A percentile compares a stretch with the other conserved stretches of the same genome.
Conservation (phyloP, 2,888 invertebrate genomes). For the Calameuta idolon region DNA sequence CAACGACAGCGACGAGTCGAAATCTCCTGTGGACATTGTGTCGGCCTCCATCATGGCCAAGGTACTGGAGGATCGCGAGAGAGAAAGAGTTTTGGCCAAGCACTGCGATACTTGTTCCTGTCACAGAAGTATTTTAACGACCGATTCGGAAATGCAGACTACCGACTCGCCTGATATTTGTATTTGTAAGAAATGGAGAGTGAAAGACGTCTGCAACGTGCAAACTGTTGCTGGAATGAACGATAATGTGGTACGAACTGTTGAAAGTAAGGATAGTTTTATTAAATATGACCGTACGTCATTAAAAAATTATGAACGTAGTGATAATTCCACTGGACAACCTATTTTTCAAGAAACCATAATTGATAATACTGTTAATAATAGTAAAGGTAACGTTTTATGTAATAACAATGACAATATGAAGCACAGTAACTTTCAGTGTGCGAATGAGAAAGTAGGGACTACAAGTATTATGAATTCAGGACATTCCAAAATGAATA, state of each 20-base stretch:
- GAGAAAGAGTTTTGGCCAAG: constrained; percentile 80
- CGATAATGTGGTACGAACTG: not conserved
- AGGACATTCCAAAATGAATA: constrained; percentile 24
- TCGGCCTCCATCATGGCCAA: constrained; percentile 93
- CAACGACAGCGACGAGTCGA: constrained; percentile 69
- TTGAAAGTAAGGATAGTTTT: constrained; percentile 6
- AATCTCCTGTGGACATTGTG: constrained; percentile 78
- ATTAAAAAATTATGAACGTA: constrained; percentile 20
- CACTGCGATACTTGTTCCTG: constrained; percentile 89
- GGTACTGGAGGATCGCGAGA: constrained; percentile 88
- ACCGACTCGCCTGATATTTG: not conserved
- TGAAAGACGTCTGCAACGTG: constrained; percentile 28
- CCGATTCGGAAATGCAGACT: constrained; percentile 61
- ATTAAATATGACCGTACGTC: not conserved
- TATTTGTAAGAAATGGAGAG: constrained; percentile 34
- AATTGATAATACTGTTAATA: constrained; percentile 32
- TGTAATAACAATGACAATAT: constrained; percentile 26
- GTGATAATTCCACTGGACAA: constrained; percentile 34
- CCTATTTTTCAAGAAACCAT: constrained; percentile 33
- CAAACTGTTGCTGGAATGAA: not conserved
- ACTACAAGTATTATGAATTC: constrained; percentile 12
- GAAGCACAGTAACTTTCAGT: constrained; percentile 27
- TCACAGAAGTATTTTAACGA: constrained; percentile 58
- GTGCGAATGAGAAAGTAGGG: constrained; percentile 23
- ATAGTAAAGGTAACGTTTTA: constrained; percentile 35